Evolutionary conservation across 2,888 invertebrate genomes (phyloP).

Genomic region (Psylliodes chrysocephalus): DNA sequence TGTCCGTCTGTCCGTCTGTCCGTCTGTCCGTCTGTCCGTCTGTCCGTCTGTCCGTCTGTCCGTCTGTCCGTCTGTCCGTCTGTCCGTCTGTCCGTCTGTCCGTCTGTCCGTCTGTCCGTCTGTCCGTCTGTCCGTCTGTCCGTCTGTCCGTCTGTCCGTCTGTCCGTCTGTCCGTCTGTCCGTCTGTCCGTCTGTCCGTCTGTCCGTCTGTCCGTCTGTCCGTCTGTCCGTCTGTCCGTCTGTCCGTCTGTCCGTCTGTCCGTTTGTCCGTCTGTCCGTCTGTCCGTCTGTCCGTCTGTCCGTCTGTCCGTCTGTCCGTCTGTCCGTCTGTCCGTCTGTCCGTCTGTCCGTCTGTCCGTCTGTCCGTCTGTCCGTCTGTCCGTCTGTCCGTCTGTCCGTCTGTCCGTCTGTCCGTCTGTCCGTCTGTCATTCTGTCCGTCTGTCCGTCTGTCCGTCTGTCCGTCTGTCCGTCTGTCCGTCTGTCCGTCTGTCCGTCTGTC

Average conservation of each 20-base stretch:
- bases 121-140: slow-evolving; percentile 35
- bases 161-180: slow-evolving; percentile 34
- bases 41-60: slow-evolving; percentile 32
- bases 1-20: slow-evolving; percentile 26
- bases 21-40: slow-evolving; percentile 32
- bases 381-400: slow-evolving; percentile 34
- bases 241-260: slow-evolving; percentile 32
- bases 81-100: slow-evolving; percentile 31
- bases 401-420: slow-evolving; percentile 34
- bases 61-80: slow-evolving; percentile 30
- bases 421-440: slow-evolving; percentile 34
- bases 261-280: slow-evolving; percentile 32
- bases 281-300: slow-evolving; percentile 32
- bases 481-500: slow-evolving; percentile 34
- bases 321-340: slow-evolving; percentile 28
- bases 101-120: slow-evolving; percentile 34
- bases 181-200: slow-evolving; percentile 35
- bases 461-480: slow-evolving; percentile 34
- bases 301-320: slow-evolving; percentile 33
- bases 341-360: slow-evolving; percentile 31
- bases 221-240: slow-evolving; percentile 34
- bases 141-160: slow-evolving; percentile 34
- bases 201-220: slow-evolving; percentile 34
- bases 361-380: slow-evolving; percentile 35
- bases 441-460: slow-evolving; percentile 34